Conservation (phyloP, 2,888 invertebrate species). For the Sepioteuthis lessoniana region DNA sequence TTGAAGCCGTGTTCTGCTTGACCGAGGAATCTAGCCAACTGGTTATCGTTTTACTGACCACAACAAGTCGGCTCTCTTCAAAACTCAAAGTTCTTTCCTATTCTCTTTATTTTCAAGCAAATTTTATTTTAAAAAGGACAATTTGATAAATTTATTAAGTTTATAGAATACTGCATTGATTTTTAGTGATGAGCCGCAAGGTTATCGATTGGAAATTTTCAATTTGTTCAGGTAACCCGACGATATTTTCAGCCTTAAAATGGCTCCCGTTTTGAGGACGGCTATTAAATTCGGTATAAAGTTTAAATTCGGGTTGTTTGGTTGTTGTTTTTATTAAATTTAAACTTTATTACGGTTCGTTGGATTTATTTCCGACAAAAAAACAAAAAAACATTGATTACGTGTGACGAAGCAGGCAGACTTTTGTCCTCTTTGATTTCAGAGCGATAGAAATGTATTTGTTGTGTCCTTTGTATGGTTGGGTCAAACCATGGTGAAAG, state of each 20-base stretch:
- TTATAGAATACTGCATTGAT: neutral
- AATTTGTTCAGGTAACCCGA: neutral
- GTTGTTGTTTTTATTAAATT: neutral
- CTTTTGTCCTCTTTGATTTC: neutral
- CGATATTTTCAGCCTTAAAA: neutral
- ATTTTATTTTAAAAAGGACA: neutral
- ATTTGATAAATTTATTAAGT: neutral
- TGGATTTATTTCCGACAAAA: neutral
- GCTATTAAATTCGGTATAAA: neutral
- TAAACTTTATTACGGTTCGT: neutral
- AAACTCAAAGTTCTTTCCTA: neutral
- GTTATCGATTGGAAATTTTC: neutral
- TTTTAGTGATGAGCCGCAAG: neutral
- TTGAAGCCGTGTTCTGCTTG: slow-evolving; percentile 42
- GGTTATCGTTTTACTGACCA: neutral
- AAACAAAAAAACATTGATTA: neutral
- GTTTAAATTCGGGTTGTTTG: neutral
- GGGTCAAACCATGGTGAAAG: neutral
- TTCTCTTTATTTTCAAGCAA: neutral
- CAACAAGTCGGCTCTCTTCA: neutral
- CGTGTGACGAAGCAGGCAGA: neutral
- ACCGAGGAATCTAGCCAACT: neutral
- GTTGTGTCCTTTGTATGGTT: neutral
- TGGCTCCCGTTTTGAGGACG: neutral
- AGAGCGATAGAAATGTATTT: neutral